Conservation (phyloP, 2,888 invertebrate species). For the Drosophila mimica region DNA sequence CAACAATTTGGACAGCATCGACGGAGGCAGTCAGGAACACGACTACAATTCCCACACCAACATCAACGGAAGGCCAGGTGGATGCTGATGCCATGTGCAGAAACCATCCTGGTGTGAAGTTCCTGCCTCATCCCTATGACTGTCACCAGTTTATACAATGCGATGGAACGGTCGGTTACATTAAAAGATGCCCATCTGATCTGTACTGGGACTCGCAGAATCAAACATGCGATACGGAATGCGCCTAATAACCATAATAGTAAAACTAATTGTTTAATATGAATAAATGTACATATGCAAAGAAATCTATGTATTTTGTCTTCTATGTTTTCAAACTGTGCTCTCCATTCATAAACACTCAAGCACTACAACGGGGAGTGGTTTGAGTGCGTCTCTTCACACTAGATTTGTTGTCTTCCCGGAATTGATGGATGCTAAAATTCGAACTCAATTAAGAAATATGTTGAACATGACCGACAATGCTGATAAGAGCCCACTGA, state of each 20-base stretch:
- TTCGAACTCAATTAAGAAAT: slow-evolving; percentile 70
- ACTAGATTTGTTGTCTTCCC: slow-evolving; percentile 46
- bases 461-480: slow-evolving; percentile 54
- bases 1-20: slow-evolving; percentile 6
- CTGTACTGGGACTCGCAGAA: slow-evolving; percentile 60
- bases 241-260: slow-evolving; percentile 37
- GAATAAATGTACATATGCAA: slow-evolving; percentile 13
- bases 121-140: slow-evolving; percentile 67
- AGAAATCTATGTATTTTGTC: not conserved
- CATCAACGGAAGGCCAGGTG: slow-evolving; percentile 28
- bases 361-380: slow-evolving; percentile 54
- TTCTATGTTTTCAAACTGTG: slow-evolving; percentile 2
- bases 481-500: slow-evolving; percentile 49
- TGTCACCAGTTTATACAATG: slow-evolving; percentile 75
- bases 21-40: not conserved
- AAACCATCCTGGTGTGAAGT: slow-evolving; percentile 42
- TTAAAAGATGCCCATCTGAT: slow-evolving; percentile 59
- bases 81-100: slow-evolving; percentile 43
- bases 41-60: slow-evolving; percentile 4
- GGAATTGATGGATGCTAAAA: slow-evolving; percentile 51
- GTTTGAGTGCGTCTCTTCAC: slow-evolving; percentile 5
- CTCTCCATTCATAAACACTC: slow-evolving; percentile 45
- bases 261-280: not conserved
- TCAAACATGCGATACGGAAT: slow-evolving; percentile 48
- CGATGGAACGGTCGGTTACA: slow-evolving; percentile 36